Evolutionary conservation across 2,888 invertebrate species (phyloP).

Genomic region (Habrosyne pyritoides): DNA sequence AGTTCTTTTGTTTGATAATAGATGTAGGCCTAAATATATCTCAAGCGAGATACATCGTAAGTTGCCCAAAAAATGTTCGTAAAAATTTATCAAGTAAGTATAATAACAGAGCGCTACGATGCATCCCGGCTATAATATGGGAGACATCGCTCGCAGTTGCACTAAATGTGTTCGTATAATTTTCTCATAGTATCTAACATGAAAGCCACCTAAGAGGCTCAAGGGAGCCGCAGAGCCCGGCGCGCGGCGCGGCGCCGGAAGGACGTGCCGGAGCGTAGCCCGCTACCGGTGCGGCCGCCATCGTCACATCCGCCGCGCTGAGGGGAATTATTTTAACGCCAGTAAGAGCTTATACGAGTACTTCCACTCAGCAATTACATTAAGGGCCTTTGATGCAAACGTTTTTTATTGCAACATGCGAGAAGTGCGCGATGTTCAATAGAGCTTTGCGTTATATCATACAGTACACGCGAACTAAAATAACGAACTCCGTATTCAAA

Average conservation of each 20-base stretch:
- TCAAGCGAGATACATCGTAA: no score
- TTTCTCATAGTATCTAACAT: conserved; percentile 45
- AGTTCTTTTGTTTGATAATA: no score
- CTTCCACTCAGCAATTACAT: conserved; percentile 52
- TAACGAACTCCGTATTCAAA: conserved; percentile 12
- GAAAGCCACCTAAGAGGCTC: conserved; percentile 52
- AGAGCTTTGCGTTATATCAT: conserved; percentile 18
- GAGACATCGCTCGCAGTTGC: conserved; percentile 27
- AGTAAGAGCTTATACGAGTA: conserved; percentile 42
- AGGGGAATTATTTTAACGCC: conserved; percentile 62
- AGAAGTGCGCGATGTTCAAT: conserved; percentile 35
- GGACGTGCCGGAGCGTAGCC: conserved; percentile 58
- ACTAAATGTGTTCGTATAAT: conserved; percentile 49
- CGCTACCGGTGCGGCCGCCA: conserved; percentile 51
- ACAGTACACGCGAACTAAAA: conserved; percentile 9
- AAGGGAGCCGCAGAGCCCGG: conserved; percentile 41
- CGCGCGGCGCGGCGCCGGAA: conserved; percentile 44
- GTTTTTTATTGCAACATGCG: conserved; percentile 43
- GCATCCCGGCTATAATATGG: background rate
- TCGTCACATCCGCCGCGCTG: conserved; percentile 56
- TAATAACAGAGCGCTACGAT: background rate
- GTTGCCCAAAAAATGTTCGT: background rate
- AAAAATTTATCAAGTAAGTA: background rate
- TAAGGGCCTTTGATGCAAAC: conserved; percentile 49
- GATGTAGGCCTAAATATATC: no score